Conservation (phyloP, 1,140 invertebrate genomes). For the Papilio machaon region DNA sequence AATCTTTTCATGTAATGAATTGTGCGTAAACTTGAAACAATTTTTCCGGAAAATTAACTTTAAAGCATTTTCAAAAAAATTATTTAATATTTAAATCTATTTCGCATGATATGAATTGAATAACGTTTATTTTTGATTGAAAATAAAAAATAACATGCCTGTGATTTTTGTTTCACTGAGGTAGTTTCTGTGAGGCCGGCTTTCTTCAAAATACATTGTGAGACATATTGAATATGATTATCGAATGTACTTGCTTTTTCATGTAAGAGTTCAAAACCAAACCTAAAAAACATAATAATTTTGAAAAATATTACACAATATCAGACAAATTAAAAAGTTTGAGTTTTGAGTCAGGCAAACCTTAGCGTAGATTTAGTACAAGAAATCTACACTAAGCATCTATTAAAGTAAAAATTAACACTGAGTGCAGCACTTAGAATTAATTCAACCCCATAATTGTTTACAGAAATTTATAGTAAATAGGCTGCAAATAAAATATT, state of each 20-base stretch:
- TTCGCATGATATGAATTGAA: no score
- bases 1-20: no score
- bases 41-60: no score
- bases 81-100: no score
- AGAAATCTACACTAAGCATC: neutral
- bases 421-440: neutral
- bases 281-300: slow-evolving; percentile 56
- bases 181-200: slow-evolving; percentile 63
- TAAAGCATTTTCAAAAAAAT: no score
- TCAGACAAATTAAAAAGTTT: neutral
- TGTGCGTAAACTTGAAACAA: neutral
- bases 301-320: neutral
- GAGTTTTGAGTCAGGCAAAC: no score
- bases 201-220: slow-evolving; percentile 77
- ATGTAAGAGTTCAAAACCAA: slow-evolving; percentile 78
- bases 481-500: no score
- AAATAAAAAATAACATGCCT: slow-evolving; percentile 56
- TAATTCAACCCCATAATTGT: neutral
- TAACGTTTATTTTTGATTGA: no score
- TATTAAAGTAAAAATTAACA: neutral
- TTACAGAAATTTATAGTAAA: neutral
- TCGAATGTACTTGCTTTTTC: slow-evolving; percentile 75
- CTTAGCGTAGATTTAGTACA: no score
- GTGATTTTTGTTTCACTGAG: slow-evolving; percentile 75
- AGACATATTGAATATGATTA: slow-evolving; percentile 73